These are phyloP conservation scores for Trachymyrmex cornetzi DNA, from an alignment of 1,140 invertebrate species.

Conservation along the genomic window DNA sequence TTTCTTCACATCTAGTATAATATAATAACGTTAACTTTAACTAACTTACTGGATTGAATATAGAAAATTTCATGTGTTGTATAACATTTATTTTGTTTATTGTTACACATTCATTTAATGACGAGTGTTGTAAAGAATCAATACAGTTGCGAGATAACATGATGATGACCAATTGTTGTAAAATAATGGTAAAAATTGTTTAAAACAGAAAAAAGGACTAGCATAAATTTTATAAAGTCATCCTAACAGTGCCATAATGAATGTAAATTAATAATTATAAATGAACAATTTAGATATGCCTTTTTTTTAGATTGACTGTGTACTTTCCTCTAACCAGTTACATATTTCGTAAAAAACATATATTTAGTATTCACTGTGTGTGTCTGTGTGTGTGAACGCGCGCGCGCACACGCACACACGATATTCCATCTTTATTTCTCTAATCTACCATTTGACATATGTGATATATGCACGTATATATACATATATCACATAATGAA, in stretches of 20 bases:
- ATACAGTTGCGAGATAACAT: constrained; percentile 54
- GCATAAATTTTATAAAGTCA: constrained; percentile 67
- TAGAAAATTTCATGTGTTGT: constrained; percentile 68
- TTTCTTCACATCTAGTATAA: neutral
- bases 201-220: constrained; percentile 56
- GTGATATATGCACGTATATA: neutral
- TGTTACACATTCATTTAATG: constrained; percentile 30
- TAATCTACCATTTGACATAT: no score
- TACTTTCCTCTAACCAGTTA: constrained; percentile 25
- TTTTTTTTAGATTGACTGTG: constrained; percentile 51
- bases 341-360: constrained; percentile 25
- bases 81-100: constrained; percentile 13
- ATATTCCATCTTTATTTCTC: no score
- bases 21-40: constrained; percentile 27
- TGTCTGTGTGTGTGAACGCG: no score
- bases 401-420: neutral
- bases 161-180: constrained; percentile 53
- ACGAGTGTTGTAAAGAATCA: constrained; percentile 41
- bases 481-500: neutral
- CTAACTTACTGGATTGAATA: constrained; percentile 24
- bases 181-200: constrained; percentile 56
- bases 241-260: constrained; percentile 72
- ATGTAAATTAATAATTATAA: constrained; percentile 68
- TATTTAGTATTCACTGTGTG: neutral
- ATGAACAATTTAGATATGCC: constrained; percentile 67